phyloP scores from a whole-genome alignment of 2,113 vertebrate genomes.

The Oxyruncus cristatus region DNA sequence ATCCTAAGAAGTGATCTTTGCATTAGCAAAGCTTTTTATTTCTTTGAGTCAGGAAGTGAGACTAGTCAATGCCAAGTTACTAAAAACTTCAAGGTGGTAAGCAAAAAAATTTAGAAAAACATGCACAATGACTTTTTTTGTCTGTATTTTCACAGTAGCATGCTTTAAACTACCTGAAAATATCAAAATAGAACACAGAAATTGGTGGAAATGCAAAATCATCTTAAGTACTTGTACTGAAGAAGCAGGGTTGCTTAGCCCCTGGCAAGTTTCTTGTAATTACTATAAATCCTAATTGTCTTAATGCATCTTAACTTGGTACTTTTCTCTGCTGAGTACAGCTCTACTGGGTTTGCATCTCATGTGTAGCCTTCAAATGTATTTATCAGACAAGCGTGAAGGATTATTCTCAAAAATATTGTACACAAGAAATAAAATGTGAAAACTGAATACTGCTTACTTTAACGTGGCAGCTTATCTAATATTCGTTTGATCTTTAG shows the following conservation, averaged over 20 bases:
- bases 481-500: conserved; percentile 49
- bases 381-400: conserved; percentile 22
- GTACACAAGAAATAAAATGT: conserved; percentile 13
- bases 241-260: neutral
- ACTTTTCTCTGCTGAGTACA: neutral
- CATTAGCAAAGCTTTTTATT: neutral
- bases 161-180: neutral
- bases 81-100: neutral
- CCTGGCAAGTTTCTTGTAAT: conserved; percentile 52
- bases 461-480: conserved; percentile 57
- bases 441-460: neutral
- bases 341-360: neutral
- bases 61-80: neutral
- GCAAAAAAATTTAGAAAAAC: neutral
- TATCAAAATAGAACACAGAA: neutral
- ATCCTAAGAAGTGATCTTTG: neutral
- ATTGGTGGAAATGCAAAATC: neutral
- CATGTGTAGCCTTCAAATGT: conserved; percentile 7
- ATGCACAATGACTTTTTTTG: neutral
- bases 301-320: conserved; percentile 32
- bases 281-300: conserved; percentile 36
- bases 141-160: neutral
- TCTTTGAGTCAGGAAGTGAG: neutral
- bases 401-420: conserved; percentile 19
- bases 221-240: neutral